These are phyloP conservation scores for Leptobrachium leishanense DNA, from an alignment of 2,113 vertebrate species.

Conservation along the genomic window DNA sequence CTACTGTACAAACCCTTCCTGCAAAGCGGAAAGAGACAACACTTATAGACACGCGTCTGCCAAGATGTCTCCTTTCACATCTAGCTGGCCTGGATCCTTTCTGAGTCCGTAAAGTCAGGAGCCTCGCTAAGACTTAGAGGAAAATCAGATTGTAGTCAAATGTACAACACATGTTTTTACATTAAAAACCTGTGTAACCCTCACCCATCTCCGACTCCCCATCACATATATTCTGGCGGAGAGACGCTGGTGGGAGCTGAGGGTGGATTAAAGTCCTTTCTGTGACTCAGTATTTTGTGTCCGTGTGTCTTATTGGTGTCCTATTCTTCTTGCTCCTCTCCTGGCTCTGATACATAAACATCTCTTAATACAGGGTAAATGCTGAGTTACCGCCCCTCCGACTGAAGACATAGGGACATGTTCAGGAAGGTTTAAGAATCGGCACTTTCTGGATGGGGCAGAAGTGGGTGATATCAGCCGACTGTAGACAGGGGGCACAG, in stretches of 20 bases:
- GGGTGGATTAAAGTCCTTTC: conserved; percentile 44
- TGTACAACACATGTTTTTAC: conserved; percentile 82
- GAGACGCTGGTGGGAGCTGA: conserved; percentile 19
- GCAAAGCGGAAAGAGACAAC: conserved; percentile 56
- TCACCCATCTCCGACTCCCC: not conserved
- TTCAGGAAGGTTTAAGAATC: too few species aligned
- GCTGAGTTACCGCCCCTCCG: too few species aligned
- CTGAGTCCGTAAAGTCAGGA: conserved; percentile 40
- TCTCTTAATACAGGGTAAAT: too few species aligned
- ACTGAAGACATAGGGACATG: too few species aligned
- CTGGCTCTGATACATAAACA: too few species aligned
- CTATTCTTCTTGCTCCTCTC: not conserved
- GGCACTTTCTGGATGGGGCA: too few species aligned
- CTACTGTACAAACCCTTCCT: conserved; percentile 68
- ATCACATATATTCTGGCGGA: conserved; percentile 29
- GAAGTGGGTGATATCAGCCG: too few species aligned
- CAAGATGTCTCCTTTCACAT: conserved; percentile 72
- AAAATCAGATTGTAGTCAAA: conserved; percentile 65
- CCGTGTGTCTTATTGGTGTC: conserved; percentile 15
- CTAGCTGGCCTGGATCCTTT: conserved; percentile 94
- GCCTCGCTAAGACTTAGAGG: conserved; percentile 69
- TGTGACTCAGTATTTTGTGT: conserved; percentile 30
- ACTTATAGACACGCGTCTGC: conserved; percentile 6
- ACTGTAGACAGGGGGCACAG: too few species aligned
- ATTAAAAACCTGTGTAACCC: conserved; percentile 78